Evolutionary conservation across 2,113 vertebrate species (phyloP).

Genomic region (Archocentrus centrarchus): DNA sequence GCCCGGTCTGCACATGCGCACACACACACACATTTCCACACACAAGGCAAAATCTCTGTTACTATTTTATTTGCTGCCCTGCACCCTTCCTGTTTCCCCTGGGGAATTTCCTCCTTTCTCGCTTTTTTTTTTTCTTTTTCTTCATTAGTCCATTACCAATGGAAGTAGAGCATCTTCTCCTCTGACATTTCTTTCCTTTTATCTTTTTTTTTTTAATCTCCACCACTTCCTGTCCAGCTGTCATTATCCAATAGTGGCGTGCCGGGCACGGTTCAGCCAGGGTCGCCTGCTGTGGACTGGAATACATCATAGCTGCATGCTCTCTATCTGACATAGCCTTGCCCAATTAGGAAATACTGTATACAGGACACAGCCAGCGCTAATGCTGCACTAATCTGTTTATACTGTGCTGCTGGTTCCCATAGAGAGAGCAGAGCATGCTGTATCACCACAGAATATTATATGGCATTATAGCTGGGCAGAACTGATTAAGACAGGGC

Average conservation of each 20-base stretch:
- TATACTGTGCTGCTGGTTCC: conserved; percentile 40
- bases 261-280: conserved; percentile 67
- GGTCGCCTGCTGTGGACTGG: conserved; percentile 61
- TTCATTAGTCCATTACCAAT: conserved; percentile 61
- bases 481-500: conserved; percentile 4
- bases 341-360: conserved; percentile 64
- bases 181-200: conserved; percentile 7
- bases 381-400: conserved; percentile 70
- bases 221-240: conserved; percentile 68
- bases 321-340: conserved; percentile 47
- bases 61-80: conserved; percentile 64
- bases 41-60: conserved; percentile 47
- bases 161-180: conserved; percentile 60
- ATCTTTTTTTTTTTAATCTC: conserved; percentile 20
- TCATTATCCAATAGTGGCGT: conserved; percentile 54
- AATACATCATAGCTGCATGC: conserved; percentile 59
- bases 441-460: not conserved
- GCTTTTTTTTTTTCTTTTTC: not conserved
- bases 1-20: conserved; percentile 35
- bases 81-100: conserved; percentile 42
- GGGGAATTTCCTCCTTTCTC: conserved; percentile 57
- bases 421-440: conserved; percentile 29
- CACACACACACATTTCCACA: conserved; percentile 51
- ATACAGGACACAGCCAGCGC: conserved; percentile 35
- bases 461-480: not conserved